Percentiles rank a stretch among this genome's conserved stretches.
Evolutionary conservation across 1,140 invertebrate genomes (phyloP).

Genomic region (Magallana angulata): DNA sequence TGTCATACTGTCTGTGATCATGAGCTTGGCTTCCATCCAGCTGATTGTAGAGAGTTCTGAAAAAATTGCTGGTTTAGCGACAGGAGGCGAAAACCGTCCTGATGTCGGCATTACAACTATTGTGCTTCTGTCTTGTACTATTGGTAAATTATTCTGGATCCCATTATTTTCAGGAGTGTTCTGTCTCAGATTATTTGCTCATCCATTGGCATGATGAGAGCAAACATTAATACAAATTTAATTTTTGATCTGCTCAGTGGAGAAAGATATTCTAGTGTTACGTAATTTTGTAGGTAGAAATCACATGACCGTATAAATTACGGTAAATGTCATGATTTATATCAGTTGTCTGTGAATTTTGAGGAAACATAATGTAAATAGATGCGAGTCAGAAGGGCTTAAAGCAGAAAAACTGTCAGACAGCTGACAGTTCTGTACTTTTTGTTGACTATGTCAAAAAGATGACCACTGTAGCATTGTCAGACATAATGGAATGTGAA

Average conservation of each 20-base stretch:
- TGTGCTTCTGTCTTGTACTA: constrained; percentile 76
- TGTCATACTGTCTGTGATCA: constrained; percentile 80
- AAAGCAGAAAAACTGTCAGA: too few species aligned
- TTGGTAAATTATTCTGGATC: constrained; percentile 66
- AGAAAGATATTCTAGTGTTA: background rate
- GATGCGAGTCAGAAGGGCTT: background rate
- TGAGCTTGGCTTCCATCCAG: constrained; percentile 81
- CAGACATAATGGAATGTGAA: too few species aligned
- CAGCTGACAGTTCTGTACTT: too few species aligned
- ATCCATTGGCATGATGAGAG: too few species aligned
- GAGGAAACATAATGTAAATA: background rate
- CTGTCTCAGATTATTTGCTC: too few species aligned
- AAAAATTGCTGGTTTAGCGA: constrained; percentile 65
- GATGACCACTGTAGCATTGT: too few species aligned
- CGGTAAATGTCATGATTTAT: too few species aligned
- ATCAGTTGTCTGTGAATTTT: background rate
- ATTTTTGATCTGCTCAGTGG: too few species aligned
- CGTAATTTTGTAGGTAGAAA: background rate
- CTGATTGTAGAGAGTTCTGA: constrained; percentile 78
- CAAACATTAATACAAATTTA: too few species aligned
- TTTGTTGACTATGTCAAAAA: too few species aligned
- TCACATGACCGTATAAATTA: background rate
- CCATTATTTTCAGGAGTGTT: too few species aligned
- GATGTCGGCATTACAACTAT: constrained; percentile 74
- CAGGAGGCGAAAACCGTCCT: constrained; percentile 52